Base-by-base conservation (phyloP, 1,140 invertebrate genomes). In the Pseudomyrmex flavicornis region DNA sequence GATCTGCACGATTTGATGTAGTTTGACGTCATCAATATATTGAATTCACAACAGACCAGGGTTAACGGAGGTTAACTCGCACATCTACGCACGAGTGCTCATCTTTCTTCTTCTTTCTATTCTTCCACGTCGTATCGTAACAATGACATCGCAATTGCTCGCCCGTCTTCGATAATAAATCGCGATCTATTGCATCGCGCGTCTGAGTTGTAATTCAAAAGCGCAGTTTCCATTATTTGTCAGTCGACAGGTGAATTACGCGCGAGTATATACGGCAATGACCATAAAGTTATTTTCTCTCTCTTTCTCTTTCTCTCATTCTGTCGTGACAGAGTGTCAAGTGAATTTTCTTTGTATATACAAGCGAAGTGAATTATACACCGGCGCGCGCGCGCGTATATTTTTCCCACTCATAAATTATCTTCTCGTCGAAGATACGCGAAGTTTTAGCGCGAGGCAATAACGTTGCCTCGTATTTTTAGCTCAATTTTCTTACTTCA, bases 21-120 rank as follows among this genome's bases (percentile, higher is more conserved):
- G 89, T 91, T 91, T 91, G 91, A 92, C 91, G 91, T 92, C 90
- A 92, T 89, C 88, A 80, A 90, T 91, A 89, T 87, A 92, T 92
- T 92, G 91, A 91, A 92, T 90, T 90, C 87, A 35, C 35, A 85
- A 87, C 84, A 68, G 82, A 85, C 17, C 58, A 77, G 65, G 91
- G 91, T 91, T 92, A 92, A 92, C 91, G 66, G 90, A 91, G 91
- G 91, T 92, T 92, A 92, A 92, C 84, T 92, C 80, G 85, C 88
- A 72, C 87, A 90, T 92, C 84, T 90, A 91, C 90, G 90, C 88
- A 90, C 84, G 84, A 90, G 83, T 85, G 86, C 83, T 83, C 84
- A 56, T 85, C 58, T 70, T 68, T 82, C 76, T 62, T 44, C 76
- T 62, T 44, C 66, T 82, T 82, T 87, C 65, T 77, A 77, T 50